Base-by-base conservation (phyloP, 2,797 vertebrate genomes). In the Euthynnus affinis region DNA sequence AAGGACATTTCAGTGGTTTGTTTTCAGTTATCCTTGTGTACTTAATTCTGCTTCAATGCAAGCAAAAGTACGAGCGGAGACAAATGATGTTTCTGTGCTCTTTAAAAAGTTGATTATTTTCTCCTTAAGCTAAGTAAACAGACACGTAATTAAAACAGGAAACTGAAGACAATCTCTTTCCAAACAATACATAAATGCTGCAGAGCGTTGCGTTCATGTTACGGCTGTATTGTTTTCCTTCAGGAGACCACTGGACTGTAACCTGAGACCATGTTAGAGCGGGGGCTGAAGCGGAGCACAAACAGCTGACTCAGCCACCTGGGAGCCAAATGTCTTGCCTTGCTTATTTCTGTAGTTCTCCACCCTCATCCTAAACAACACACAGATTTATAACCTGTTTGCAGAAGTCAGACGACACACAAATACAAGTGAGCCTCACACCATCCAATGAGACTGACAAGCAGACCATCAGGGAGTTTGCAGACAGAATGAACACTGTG, bases 231-330 rank as follows among this genome's bases (percentile, higher is more conserved):
- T 84, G 83, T 82, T 74, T 81, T 66, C 58, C 80, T 72, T 76
- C 9, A 0, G 59, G 74, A 74, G 76, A 40, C 55, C 49, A 57
- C 40, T 80, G 75, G 74, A 78, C 73, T 65, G 89, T 74, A 90
- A 93, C 78, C 64, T 17, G 82, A 92, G 78, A 76, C 71, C 70
- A 48, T 40, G 82, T 88, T 71, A 67, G 72, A 79, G 58, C 12
- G 63, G 68, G 85, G 82, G 78, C 71, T 66, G 66, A 73, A 86
- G 82, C 80, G 17, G 49, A 82, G 69, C 77, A 23, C 70, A 80
- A 91, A 90, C 86, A 87, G 93, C 93, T 94, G 92, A 95, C 86
- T 94, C 91, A 92, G 89, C 80, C 89, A 91, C 92, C 88, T 88
- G 87, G 87, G 85, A 91, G 91, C 90, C 93, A 92, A 94, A 92